Conservation (phyloP, 2,113 vertebrate genomes). For the Sylvia atricapilla region DNA sequence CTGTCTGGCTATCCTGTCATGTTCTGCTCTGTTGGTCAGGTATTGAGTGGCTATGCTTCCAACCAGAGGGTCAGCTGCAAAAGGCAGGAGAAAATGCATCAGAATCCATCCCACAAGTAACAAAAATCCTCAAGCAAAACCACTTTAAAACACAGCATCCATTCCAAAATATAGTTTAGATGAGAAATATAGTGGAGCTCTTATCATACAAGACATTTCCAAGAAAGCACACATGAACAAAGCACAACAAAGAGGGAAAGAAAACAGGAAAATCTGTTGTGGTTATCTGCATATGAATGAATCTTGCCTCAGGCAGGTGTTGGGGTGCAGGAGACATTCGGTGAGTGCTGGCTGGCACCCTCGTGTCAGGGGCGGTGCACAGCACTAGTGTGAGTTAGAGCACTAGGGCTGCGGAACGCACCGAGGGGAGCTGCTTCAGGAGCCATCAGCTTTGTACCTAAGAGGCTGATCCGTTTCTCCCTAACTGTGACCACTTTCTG, state of each 20-base stretch:
- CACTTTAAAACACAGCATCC: background rate
- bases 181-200: background rate
- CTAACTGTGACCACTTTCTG: background rate
- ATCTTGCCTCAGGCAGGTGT: background rate
- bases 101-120: background rate
- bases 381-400: fast-evolving
- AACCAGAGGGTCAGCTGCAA: constrained; percentile 89
- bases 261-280: background rate
- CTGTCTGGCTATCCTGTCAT: constrained; percentile 96
- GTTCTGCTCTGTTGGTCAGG: constrained; percentile 95
- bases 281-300: background rate
- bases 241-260: background rate
- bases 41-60: constrained; percentile 96
- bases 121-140: background rate
- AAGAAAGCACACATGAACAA: background rate
- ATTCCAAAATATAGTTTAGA: background rate
- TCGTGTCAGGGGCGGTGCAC: background rate
- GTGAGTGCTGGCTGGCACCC: fast-evolving
- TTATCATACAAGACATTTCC: background rate
- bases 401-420: background rate
- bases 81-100: constrained; percentile 13
- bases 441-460: background rate
- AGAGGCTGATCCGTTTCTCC: background rate
- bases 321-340: background rate
- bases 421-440: background rate